Percentiles rank a stretch among this genome's conserved stretches.
These are phyloP conservation scores for Rissa tridactyla DNA, from an alignment of 2,113 vertebrate species.

Conservation along the genomic window DNA sequence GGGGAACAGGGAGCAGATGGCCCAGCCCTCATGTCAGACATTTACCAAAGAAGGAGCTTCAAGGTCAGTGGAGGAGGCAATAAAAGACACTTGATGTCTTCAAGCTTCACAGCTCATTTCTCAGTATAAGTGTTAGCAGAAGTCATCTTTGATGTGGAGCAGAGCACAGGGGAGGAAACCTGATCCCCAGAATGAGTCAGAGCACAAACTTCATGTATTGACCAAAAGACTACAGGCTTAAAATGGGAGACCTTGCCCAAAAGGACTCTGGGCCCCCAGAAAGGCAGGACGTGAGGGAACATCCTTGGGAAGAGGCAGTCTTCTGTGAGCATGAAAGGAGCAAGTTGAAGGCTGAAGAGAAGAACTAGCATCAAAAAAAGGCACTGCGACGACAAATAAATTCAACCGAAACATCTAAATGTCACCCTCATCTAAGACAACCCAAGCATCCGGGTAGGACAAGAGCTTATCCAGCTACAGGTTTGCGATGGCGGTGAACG, in stretches of 20 bases:
- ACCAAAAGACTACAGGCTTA: neutral
- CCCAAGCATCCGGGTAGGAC: neutral
- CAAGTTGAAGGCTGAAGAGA: neutral
- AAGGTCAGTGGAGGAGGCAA: constrained; percentile 12
- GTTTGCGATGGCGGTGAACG: neutral
- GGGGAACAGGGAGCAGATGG: constrained; percentile 5
- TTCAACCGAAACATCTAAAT: neutral
- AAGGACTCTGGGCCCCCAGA: neutral
- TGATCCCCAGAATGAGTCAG: neutral
- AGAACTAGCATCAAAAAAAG: neutral
- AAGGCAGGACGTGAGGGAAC: neutral
- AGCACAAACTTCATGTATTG: neutral
- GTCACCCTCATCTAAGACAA: neutral
- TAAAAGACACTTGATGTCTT: constrained; percentile 13
- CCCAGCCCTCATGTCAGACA: neutral
- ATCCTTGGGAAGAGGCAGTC: neutral
- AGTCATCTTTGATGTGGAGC: neutral
- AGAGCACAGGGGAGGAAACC: neutral
- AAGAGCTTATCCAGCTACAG: neutral
- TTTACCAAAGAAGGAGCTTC: neutral
- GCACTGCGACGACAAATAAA: neutral
- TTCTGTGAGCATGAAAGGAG: neutral
- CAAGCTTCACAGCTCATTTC: constrained; percentile 28
- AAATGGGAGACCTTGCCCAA: neutral
- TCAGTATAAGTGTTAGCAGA: neutral